phyloP scores from a whole-genome alignment of 1,140 invertebrate species.

The Bursaphelenchus mucronatus region DNA sequence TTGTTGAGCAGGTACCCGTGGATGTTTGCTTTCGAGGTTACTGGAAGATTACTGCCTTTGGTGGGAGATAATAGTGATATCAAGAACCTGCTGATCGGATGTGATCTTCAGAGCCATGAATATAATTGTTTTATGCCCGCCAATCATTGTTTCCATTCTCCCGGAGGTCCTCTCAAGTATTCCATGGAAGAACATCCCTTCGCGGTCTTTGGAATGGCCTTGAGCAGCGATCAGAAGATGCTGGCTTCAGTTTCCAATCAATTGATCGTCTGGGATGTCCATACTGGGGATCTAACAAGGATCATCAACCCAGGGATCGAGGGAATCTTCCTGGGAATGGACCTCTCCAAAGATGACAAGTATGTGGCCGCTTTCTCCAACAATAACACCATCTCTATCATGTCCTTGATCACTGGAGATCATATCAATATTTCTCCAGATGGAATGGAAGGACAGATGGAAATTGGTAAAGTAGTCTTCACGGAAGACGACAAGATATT shows the following conservation, averaged over 20 bases:
- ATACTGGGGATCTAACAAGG: constrained; percentile 80
- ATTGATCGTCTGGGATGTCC: constrained; percentile 93
- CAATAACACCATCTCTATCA: constrained; percentile 80
- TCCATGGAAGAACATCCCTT: constrained; percentile 69
- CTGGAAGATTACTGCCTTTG: constrained; percentile 85
- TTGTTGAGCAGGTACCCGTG: constrained; percentile 78
- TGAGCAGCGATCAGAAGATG: constrained; percentile 68
- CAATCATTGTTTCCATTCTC: constrained; percentile 91
- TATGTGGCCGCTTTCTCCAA: constrained; percentile 92
- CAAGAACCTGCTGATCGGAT: constrained; percentile 78
- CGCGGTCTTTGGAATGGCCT: constrained; percentile 33
- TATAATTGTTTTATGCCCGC: constrained; percentile 84
- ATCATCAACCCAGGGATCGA: constrained; percentile 82
- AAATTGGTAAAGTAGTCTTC: constrained; percentile 41
- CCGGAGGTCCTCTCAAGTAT: constrained; percentile 93
- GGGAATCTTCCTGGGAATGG: constrained; percentile 83
- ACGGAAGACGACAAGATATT: constrained; percentile 33
- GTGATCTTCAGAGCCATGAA: constrained; percentile 77
- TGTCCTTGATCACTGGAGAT: constrained; percentile 72
- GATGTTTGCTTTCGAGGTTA: constrained; percentile 89
- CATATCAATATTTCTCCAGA: constrained; percentile 39
- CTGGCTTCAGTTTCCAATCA: constrained; percentile 92
- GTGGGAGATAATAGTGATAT: constrained; percentile 78
- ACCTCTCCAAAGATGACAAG: constrained; percentile 89
- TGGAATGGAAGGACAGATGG: constrained; percentile 49